These are phyloP conservation scores for Lithobates sylvaticus DNA, from an alignment of 2,797 vertebrate species.

Conservation along the genomic window DNA sequence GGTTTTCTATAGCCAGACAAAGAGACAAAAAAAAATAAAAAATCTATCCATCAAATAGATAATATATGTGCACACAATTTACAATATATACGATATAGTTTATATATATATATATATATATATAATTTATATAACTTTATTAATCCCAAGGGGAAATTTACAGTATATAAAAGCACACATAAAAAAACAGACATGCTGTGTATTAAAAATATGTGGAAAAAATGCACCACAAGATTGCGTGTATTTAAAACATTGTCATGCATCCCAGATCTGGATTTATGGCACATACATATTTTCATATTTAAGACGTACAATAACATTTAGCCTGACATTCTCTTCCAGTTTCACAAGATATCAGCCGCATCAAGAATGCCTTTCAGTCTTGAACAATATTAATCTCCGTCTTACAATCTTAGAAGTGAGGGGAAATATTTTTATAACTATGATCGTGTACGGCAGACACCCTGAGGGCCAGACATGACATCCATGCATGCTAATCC, in stretches of 20 bases:
- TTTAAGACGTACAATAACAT: neutral
- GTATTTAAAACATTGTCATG: neutral
- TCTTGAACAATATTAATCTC: slow-evolving; percentile 49
- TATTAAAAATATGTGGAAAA: too few species aligned
- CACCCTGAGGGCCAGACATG: slow-evolving; percentile 63
- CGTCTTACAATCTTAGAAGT: slow-evolving; percentile 22
- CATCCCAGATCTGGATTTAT: neutral
- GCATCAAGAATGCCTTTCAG: slow-evolving; percentile 33
- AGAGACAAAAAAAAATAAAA: too few species aligned
- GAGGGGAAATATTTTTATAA: slow-evolving; percentile 27
- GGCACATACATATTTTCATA: neutral
- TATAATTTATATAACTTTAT: too few species aligned
- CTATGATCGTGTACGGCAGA: slow-evolving; percentile 29
- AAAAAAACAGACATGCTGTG: too few species aligned
- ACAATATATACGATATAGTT: too few species aligned
- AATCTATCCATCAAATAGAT: too few species aligned
- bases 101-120: too few species aligned
- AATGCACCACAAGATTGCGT: neutral
- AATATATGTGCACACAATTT: too few species aligned
- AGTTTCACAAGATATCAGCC: slow-evolving; percentile 12
- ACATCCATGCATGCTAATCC: slow-evolving; percentile 69
- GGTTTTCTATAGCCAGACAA: too few species aligned
- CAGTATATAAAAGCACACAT: too few species aligned
- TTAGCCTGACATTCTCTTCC: neutral
- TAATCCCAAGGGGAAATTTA: too few species aligned